Evolutionary conservation across 2,113 vertebrate genomes (phyloP), one percentile per base, ranked within the genome.

Genomic region (Athene cunicularia): DNA sequence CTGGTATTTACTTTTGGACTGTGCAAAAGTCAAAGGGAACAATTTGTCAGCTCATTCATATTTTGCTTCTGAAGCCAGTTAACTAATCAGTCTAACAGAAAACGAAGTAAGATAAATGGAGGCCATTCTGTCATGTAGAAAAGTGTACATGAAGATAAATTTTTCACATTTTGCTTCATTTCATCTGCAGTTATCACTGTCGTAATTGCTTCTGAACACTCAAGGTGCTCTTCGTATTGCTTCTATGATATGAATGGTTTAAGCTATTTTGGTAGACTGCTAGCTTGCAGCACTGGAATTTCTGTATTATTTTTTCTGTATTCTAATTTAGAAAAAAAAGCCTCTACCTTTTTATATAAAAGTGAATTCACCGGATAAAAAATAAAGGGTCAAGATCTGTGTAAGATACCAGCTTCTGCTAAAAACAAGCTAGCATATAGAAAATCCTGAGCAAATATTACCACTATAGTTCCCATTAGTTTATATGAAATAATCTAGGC

Each of bases 111-210:
- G 97, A 98, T 95, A 97, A 97, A 98, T 98, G 94, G 93, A 93
- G 72, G 77, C 79, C 62, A 95, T 97, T 98, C 96, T 92, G 85
- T 94, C 97, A 85, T 50, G 86, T 79, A 94, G 95, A 95, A 97
- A 96, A 95, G 22, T 37, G 94, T 93, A 96, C 89, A 98, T 97
- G 92, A 97, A 98, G 97, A 98, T 97, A 97, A 97, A 97, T 97
- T 96, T 95, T 97, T 91, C 92, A 91, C 88, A 97, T 91, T 92
- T 88, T 96, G 87, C 95, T 94, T 97, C 90, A 97, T 97, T 98
- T 98, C 96, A 83, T 96, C 95, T 93, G 77, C 83, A 93, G 97
- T 97, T 98, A 97, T 96, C 93, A 90, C 80, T 94, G 86, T 84
- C 5, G 1, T 96, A 96, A 97, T 97, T 97, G 95, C 88, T 96